A percentile compares a stretch with the other conserved stretches of the same genome.
Evolutionary conservation across 2,797 vertebrate genomes (phyloP).

Genomic region (Sorex maritimensis): DNA sequence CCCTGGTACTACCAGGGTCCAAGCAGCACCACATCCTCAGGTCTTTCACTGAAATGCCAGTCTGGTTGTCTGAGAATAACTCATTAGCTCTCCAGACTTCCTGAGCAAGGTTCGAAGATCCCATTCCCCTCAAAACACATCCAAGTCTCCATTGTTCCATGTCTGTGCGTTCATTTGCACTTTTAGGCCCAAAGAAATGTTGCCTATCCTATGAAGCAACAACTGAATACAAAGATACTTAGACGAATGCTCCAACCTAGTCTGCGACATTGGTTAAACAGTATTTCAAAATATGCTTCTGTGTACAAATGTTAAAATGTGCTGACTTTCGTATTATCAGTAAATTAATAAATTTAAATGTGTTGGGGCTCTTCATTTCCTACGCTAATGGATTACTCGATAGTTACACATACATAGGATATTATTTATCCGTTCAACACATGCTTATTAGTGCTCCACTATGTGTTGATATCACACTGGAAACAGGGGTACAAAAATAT

Average conservation of each 20-base stretch:
- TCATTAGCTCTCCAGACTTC: too few species aligned
- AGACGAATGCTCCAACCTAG: neutral
- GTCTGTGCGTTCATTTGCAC: conserved; percentile 41
- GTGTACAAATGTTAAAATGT: conserved; percentile 59
- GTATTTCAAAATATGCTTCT: conserved; percentile 51
- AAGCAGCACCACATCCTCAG: too few species aligned
- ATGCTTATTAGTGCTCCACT: conserved; percentile 54
- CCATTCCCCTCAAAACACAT: too few species aligned
- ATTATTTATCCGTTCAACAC: conserved; percentile 35
- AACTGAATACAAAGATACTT: conserved; percentile 8
- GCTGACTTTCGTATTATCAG: conserved; percentile 29
- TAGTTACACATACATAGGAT: neutral
- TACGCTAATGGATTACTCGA: conserved; percentile 43
- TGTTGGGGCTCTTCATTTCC: conserved; percentile 38
- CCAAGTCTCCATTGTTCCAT: too few species aligned
- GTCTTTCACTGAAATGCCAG: too few species aligned
- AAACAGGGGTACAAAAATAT: neutral
- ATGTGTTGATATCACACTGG: conserved; percentile 41
- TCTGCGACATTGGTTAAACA: conserved; percentile 5
- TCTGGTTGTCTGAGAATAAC: too few species aligned
- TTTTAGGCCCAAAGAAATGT: conserved; percentile 54
- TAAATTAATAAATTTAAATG: conserved; percentile 58
- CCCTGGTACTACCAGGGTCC: too few species aligned
- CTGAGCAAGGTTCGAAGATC: too few species aligned
- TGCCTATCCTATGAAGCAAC: conserved; percentile 15